Evolutionary conservation across 2,113 vertebrate genomes (phyloP).

Genomic region (Condylura cristata): DNA sequence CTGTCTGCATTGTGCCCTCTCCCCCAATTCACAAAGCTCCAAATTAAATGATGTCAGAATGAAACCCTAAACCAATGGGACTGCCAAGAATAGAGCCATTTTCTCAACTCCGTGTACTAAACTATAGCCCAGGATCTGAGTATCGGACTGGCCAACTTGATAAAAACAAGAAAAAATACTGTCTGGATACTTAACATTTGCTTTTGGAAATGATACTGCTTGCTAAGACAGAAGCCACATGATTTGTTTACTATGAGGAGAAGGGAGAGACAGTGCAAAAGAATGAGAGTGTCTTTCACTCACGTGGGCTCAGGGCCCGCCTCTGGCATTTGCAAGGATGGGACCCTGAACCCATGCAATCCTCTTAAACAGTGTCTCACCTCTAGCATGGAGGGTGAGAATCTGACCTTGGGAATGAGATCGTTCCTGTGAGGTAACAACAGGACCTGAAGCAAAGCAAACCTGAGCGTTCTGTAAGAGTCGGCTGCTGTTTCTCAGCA

Average conservation of each 20-base stretch:
- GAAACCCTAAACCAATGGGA: background rate
- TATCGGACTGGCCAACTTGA: background rate
- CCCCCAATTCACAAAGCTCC: background rate
- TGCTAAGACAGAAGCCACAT: background rate
- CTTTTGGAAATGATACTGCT: conserved; percentile 10
- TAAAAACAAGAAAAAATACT: background rate
- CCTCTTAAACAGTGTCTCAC: background rate
- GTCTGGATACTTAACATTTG: conserved; percentile 6
- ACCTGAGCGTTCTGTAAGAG: background rate
- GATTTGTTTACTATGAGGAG: background rate
- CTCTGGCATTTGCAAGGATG: background rate
- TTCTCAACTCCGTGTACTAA: background rate
- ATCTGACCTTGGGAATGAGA: background rate
- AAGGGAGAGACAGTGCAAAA: background rate
- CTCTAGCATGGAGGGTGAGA: background rate
- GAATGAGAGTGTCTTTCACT: background rate
- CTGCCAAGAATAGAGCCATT: background rate
- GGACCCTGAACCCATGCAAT: background rate
- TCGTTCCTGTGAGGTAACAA: background rate
- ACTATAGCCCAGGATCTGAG: background rate
- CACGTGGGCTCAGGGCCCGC: background rate
- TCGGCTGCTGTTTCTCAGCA: background rate
- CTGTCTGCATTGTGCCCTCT: background rate
- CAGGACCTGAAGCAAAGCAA: background rate
- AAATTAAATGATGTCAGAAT: conserved; percentile 23